These are phyloP conservation scores for Stratiomys singularior DNA, from an alignment of 2,888 invertebrate species.

Conservation along the genomic window DNA sequence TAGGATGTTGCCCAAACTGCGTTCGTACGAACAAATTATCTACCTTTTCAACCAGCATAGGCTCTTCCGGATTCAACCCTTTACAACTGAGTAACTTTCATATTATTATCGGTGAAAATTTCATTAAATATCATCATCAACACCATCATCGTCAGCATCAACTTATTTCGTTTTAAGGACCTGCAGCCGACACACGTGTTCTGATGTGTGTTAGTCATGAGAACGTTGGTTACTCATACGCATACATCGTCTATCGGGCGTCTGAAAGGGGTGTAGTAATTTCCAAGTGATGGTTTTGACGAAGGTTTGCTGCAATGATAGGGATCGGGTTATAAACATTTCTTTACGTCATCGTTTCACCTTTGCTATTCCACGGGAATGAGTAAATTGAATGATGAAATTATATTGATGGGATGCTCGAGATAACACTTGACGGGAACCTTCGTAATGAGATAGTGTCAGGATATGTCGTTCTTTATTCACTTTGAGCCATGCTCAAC, in stretches of 20 bases:
- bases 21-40: background rate
- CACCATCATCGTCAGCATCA: conserved; percentile 23
- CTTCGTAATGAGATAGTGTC: conserved; percentile 47
- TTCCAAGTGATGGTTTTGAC: conserved; percentile 8
- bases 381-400: conserved; percentile 50
- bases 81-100: conserved; percentile 38
- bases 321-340: conserved; percentile 7
- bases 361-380: background rate
- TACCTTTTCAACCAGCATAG: background rate
- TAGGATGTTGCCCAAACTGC: conserved; percentile 44
- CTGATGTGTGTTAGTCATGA: background rate
- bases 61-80: background rate
- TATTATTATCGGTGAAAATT: conserved; percentile 50
- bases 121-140: conserved; percentile 50
- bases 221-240: background rate
- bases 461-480: background rate
- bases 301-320: conserved; percentile 27
- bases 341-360: conserved; percentile 10
- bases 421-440: conserved; percentile 48
- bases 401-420: conserved; percentile 48
- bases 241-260: background rate
- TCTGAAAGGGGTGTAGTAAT: background rate
- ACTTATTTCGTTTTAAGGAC: background rate
- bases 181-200: background rate
- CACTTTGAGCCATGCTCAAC: background rate